Evolutionary conservation across 2,113 vertebrate species (phyloP).

Genomic region (Sylvia atricapilla): DNA sequence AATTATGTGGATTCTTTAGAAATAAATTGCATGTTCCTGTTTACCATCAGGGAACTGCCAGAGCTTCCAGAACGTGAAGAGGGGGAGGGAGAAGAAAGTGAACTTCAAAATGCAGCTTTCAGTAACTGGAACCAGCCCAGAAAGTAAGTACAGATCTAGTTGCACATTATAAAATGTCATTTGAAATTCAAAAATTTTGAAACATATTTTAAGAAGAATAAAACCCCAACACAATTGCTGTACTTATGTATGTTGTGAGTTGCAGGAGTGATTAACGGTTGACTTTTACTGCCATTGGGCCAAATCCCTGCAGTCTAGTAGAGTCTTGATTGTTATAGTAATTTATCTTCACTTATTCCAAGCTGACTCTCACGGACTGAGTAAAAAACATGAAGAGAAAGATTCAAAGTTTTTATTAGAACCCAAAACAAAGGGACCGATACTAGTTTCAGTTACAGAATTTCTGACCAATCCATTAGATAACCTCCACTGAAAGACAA

Average conservation of each 20-base stretch:
- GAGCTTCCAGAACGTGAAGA: conserved; percentile 95
- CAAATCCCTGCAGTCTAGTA: not conserved
- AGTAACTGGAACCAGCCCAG: conserved; percentile 92
- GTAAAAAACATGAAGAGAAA: not conserved
- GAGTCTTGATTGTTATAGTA: not conserved
- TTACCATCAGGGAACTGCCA: conserved; percentile 74
- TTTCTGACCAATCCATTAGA: not conserved
- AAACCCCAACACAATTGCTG: not conserved
- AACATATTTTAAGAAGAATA: not conserved
- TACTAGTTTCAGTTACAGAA: not conserved
- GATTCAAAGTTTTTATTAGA: not conserved
- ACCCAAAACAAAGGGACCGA: not conserved
- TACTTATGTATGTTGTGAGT: accelerated
- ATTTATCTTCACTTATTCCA: not conserved
- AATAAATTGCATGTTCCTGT: not conserved
- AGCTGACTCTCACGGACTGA: not conserved
- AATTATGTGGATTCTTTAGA: not conserved
- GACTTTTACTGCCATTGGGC: not conserved
- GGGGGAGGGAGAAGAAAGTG: conserved; percentile 96
- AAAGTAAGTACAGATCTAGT: conserved; percentile 74
- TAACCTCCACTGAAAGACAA: not conserved
- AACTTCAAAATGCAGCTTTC: conserved; percentile 80
- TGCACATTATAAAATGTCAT: not conserved
- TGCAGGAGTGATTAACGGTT: not conserved
- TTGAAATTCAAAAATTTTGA: not conserved